Evolutionary conservation across 2,113 vertebrate genomes (phyloP).

Genomic region (Tamias sibiricus): DNA sequence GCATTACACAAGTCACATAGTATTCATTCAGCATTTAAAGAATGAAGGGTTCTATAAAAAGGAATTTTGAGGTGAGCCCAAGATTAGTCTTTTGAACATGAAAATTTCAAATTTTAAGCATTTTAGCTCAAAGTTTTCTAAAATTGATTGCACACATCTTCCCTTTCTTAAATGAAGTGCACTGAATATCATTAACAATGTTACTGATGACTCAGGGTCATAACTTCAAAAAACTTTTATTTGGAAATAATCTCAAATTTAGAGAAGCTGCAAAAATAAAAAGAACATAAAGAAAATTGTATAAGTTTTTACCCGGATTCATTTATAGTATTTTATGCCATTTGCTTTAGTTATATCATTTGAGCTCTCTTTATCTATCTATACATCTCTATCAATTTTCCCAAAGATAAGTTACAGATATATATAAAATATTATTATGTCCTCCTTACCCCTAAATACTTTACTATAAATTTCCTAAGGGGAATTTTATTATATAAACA

Average conservation of each 20-base stretch:
- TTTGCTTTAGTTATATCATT: neutral
- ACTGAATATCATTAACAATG: constrained; percentile 25
- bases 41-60: constrained; percentile 21
- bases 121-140: constrained; percentile 20
- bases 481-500: neutral
- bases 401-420: neutral
- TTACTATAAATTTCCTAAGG: neutral
- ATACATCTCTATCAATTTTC: neutral
- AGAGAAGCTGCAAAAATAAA: constrained; percentile 55
- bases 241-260: constrained; percentile 43
- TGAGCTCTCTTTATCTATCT: neutral
- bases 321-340: neutral
- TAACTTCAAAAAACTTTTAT: constrained; percentile 6
- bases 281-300: neutral
- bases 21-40: neutral
- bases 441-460: neutral
- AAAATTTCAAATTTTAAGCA: constrained; percentile 3
- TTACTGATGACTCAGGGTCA: neutral
- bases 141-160: neutral
- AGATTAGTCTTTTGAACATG: constrained; percentile 41
- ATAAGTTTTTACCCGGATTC: constrained; percentile 1
- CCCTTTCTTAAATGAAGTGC: neutral
- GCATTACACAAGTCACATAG: neutral
- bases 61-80: constrained; percentile 33
- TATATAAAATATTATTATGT: neutral